Percentiles rank a stretch among this genome's conserved stretches.
phyloP scores from a whole-genome alignment of 2,113 vertebrate genomes.

The Anguilla rostrata region DNA sequence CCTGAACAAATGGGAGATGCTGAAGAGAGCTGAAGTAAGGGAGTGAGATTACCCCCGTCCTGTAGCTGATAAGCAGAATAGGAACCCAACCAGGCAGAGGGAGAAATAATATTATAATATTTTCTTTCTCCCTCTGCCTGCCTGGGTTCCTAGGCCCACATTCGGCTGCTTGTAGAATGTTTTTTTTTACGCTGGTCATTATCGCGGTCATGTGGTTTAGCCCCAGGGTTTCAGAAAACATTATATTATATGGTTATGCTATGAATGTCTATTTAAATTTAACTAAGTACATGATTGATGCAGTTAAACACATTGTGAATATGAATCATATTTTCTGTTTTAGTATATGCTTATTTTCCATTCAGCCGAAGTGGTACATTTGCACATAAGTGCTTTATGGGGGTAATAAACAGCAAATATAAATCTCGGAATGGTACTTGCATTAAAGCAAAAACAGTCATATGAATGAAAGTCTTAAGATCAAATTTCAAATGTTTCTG shows the following conservation, averaged over 20 bases:
- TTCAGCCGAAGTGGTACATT: neutral
- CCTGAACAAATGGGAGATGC: constrained; percentile 98
- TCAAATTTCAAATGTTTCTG: neutral
- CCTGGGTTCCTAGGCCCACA: neutral
- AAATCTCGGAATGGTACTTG: neutral
- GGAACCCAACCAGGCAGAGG: neutral
- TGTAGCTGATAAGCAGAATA: neutral
- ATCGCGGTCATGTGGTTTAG: neutral
- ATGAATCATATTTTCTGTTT: neutral
- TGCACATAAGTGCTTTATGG: neutral
- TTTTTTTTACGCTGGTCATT: neutral
- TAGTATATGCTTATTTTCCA: too few relatives aligned
- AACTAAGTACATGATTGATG: neutral
- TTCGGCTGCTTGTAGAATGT: neutral
- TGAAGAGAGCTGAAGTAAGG: constrained; percentile 93
- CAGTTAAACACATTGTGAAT: neutral
- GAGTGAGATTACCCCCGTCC: neutral
- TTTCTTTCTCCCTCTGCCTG: neutral
- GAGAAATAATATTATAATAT: neutral
- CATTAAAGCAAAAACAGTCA: too few relatives aligned
- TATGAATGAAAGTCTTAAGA: neutral
- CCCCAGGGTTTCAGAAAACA: neutral
- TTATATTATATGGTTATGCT: neutral
- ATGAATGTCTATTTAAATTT: neutral
- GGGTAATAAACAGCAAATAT: neutral